Conservation (phyloP, 2,113 vertebrate genomes). For the Odobenus rosmarus region DNA sequence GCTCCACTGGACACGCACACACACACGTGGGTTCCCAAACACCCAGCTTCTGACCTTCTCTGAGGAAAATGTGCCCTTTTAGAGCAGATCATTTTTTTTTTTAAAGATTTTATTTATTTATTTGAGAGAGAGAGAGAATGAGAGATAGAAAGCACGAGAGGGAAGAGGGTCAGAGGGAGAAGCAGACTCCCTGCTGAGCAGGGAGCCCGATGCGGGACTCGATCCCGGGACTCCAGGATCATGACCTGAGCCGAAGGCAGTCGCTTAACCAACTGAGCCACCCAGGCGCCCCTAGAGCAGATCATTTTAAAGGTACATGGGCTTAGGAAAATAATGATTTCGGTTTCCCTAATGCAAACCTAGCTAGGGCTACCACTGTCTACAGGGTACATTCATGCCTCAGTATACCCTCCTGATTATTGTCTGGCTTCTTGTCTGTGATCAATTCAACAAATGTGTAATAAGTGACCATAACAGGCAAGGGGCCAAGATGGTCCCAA, state of each 20-base stretch:
- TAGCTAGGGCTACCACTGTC: not conserved
- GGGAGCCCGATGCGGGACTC: too few species aligned
- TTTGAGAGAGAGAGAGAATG: too few species aligned
- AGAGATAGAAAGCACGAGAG: too few species aligned
- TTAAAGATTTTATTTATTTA: too few species aligned
- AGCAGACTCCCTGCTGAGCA: too few species aligned
- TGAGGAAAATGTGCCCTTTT: not conserved
- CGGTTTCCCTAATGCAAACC: not conserved
- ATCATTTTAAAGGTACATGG: not conserved
- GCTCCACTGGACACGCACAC: not conserved
- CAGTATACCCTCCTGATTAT: not conserved
- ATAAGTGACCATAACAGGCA: not conserved
- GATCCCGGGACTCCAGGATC: too few species aligned
- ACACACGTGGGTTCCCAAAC: too few species aligned
- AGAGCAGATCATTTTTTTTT: not conserved
- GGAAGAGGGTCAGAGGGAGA: too few species aligned
- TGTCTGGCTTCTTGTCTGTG: not conserved
- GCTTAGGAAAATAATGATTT: not conserved
- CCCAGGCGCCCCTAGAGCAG: too few species aligned
- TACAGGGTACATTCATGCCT: fast-evolving
- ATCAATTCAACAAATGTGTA: not conserved
- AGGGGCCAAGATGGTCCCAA: not conserved
- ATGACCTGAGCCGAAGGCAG: too few species aligned
- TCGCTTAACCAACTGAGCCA: too few species aligned
- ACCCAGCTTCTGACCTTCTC: not conserved